Evolutionary conservation across 2,113 vertebrate genomes (phyloP), one percentile per base, ranked within the genome.

Genomic region (Hemiprocne comata): DNA sequence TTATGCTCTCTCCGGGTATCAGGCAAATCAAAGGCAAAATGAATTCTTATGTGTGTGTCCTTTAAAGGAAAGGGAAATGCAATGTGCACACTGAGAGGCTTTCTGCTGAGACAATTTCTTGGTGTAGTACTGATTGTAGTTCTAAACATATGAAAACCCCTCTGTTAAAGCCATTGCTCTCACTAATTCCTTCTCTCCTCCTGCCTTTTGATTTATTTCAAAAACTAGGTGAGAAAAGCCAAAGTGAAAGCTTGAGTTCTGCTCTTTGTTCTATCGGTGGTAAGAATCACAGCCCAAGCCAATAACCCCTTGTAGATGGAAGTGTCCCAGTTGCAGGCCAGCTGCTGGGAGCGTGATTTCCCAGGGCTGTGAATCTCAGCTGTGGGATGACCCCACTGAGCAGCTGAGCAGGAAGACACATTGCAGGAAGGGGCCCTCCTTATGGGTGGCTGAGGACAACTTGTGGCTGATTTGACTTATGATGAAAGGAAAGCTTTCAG

Each of bases 331-430:
- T 71, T 85, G 74, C 58, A 58, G 64, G 4, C 29, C 42, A 72
- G 65, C 50, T 91, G 77, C 54, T 0, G 3, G 23, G 44, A 44
- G 18, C 1, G 0, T 0, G 1, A 2, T 60, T 77, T 57, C 48
- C 78, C 24, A 1, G 34, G 82, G 42, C 73, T 51, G 25, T 34
- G 72, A 33, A 17, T 58, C n/a, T 44, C 40, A 40, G 71, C 44
- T 0, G 0, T 25, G 67, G 36, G 38, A 42, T 89, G 42, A 88
- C 23, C 36, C 62, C 31, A 13, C 6, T 2, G 46, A 83, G 61
- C n/a, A 74, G 73, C 34, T 1, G 3, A 74, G 53, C 11, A 31
- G 78, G 50, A 61, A 80, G 44, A n/a, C 44, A 17, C 11, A 18
- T 24, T 48, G 17, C n/a, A 42, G 85, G 60, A 82, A 64, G 82